Evolutionary conservation across 1,140 invertebrate genomes (phyloP), one percentile per base, ranked within the genome.

Genomic region (Drosophila sp.): DNA sequence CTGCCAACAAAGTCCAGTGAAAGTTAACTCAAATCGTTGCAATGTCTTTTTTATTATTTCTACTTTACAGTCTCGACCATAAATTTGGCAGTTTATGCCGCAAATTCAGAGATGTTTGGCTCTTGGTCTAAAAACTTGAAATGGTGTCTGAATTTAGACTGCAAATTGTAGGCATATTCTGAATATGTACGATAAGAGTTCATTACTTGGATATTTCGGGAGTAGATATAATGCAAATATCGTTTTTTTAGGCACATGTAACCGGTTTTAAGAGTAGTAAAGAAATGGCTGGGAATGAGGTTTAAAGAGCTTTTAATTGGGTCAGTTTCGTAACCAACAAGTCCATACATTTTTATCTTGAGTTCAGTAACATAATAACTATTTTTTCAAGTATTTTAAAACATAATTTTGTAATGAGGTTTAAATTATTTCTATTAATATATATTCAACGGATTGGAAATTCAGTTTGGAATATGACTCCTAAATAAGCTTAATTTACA

Each of bases 11-110:
- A 50, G 63, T 43, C 57, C 56, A 87, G 46, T 89, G 82, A 87
- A 87, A 87, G 82, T 87, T 79, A 56, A 16, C 63, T 65, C 61
- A 51, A 61, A 87, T 80, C 78, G 75, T 78, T 70, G 73, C 69
- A 50, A 75, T 72, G 75, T 75, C 46, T 41, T 45, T 75, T 51
- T 41, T 45, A 63, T 65, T 69, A 72, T 65, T 80, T 71, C 61
- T 32, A 38, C 29, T 64, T 46, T 29, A 38, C 46, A 32, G 46
- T 84, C 50, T 72, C 40, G 14, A 38, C 56, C 64, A 78, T 84
- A 84, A 86, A 86, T 62, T 72, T 56, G 14, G 53, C 62, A 74
- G 51, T 84, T 86, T 86, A 86, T 78, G 74, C 38, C 6, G 14
- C 45, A n/a, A 61, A 53, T 36, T 14, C 54, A 25, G 9, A 57